Conservation (phyloP, 2,888 invertebrate species). For the Napeogenes inachia region DNA sequence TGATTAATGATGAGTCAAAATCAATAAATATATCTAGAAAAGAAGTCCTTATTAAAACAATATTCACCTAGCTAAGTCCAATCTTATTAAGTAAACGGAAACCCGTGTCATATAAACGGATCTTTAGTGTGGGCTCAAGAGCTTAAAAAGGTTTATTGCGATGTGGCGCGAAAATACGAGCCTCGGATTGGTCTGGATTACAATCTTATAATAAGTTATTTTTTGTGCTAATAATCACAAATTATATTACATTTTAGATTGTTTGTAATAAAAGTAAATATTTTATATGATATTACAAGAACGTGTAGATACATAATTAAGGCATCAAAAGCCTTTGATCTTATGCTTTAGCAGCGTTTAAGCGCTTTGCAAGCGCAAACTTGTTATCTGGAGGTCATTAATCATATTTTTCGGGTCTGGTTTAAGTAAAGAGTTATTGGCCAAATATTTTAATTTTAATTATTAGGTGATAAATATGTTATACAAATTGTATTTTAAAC, state of each 20-base stretch:
- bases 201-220: not conserved
- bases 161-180: constrained; percentile 2
- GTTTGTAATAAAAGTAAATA: not conserved
- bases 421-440: constrained; percentile 21
- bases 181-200: constrained; percentile 2
- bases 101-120: constrained; percentile 5
- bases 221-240: constrained; percentile 1
- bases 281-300: constrained; percentile 10
- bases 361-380: constrained; percentile 40
- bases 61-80: too few relatives aligned
- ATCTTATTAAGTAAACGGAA: too few relatives aligned
- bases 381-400: constrained; percentile 60
- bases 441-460: too few relatives aligned
- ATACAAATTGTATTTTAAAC: too few relatives aligned
- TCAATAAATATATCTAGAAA: too few relatives aligned
- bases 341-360: constrained; percentile 35
- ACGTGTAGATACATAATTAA: constrained; percentile 27
- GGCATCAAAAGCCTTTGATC: constrained; percentile 32
- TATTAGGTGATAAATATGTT: too few relatives aligned
- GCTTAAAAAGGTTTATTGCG: constrained; percentile 4
- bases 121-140: constrained; percentile 3
- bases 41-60: too few relatives aligned
- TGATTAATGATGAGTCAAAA: too few relatives aligned
- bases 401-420: constrained; percentile 50
- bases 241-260: not conserved